These are phyloP conservation scores for Knipowitschia caucasica DNA, from an alignment of 2,797 vertebrate genomes.

Conservation along the genomic window DNA sequence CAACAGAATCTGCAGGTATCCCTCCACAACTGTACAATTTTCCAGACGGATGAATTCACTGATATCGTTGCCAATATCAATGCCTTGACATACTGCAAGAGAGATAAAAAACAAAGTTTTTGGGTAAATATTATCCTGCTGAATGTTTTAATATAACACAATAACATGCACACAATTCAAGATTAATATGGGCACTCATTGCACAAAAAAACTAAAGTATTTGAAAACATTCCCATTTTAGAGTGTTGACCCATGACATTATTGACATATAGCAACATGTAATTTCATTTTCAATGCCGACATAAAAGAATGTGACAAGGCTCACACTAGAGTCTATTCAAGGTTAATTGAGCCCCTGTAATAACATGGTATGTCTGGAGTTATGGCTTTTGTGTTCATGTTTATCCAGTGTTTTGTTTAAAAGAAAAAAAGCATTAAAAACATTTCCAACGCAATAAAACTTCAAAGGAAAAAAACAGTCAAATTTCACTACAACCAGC, in stretches of 20 bases:
- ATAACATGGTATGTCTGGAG: constrained; percentile 21
- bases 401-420: constrained; percentile 4
- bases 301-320: constrained; percentile 29
- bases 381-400: constrained; percentile 24
- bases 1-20: constrained; percentile 94
- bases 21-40: constrained; percentile 97
- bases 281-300: constrained; percentile 26
- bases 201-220: constrained; percentile 2
- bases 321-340: constrained; percentile 44
- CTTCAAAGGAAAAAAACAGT: constrained; percentile 7
- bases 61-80: constrained; percentile 95
- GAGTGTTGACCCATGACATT: constrained; percentile 24
- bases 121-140: background rate
- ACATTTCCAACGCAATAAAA: constrained; percentile 8
- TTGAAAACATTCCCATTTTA: constrained; percentile 51
- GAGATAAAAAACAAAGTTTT: background rate
- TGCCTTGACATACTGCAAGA: constrained; percentile 86
- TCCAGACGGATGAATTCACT: constrained; percentile 88
- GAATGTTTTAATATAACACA: background rate
- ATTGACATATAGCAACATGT: constrained; percentile 32
- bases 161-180: background rate
- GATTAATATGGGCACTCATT: constrained; percentile 1
- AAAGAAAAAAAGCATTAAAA: constrained; percentile 19
- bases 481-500: background rate
- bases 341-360: constrained; percentile 26